Evolutionary conservation across 1,140 invertebrate species (phyloP).

Genomic region (Bemisia tabaci): DNA sequence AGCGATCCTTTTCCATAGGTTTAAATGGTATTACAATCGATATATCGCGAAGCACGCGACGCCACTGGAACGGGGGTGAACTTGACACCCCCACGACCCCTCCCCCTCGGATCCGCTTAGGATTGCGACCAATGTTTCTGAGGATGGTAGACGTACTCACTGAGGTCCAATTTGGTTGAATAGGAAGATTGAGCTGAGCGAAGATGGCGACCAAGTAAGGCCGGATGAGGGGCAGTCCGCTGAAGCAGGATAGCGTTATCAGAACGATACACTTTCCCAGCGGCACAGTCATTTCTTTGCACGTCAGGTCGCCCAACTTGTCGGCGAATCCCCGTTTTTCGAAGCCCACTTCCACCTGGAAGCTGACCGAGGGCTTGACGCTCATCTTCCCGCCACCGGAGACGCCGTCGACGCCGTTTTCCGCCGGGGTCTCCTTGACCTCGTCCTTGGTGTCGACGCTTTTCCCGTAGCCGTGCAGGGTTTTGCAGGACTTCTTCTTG

Average conservation of each 20-base stretch:
- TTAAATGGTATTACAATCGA: too few relatives aligned
- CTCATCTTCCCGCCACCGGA: not conserved
- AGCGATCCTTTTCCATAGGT: too few relatives aligned
- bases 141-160: not conserved
- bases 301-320: not conserved
- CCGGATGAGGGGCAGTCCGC: not conserved
- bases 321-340: not conserved
- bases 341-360: not conserved
- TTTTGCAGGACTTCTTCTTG: not conserved
- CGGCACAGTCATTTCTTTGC: not conserved
- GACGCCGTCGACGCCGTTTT: not conserved
- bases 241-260: not conserved
- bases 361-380: not conserved
- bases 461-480: not conserved
- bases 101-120: too few relatives aligned
- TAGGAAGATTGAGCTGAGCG: not conserved
- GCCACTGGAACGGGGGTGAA: too few relatives aligned
- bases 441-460: not conserved
- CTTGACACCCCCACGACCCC: too few relatives aligned
- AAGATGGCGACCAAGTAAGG: not conserved
- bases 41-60: too few relatives aligned
- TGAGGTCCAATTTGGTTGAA: not conserved
- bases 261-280: not conserved
- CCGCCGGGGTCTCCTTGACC: too few relatives aligned
- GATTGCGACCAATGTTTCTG: too few relatives aligned